Percentiles rank a stretch among this genome's conserved stretches.
phyloP scores from a whole-genome alignment of 2,797 vertebrate genomes.

The Gadopsis marmoratus region DNA sequence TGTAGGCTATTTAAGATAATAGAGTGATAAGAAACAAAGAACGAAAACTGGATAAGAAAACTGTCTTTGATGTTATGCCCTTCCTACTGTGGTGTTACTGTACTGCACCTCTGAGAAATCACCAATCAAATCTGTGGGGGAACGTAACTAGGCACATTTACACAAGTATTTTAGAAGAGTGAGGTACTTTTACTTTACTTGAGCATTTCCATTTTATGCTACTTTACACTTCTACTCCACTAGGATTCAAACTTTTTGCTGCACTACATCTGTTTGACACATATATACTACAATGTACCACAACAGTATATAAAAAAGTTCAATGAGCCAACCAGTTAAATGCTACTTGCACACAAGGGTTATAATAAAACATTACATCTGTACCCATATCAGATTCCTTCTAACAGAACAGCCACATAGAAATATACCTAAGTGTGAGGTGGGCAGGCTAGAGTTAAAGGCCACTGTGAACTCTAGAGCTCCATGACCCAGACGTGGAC shows the following conservation, averaged over 20 bases:
- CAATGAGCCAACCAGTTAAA: background rate
- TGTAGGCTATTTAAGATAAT: background rate
- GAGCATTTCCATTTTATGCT: background rate
- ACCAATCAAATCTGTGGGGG: background rate
- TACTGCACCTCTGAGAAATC: background rate
- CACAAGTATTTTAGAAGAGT: background rate
- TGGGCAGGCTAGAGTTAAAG: slow-evolving; percentile 50
- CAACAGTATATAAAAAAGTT: background rate
- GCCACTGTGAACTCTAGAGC: slow-evolving; percentile 50
- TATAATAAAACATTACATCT: background rate
- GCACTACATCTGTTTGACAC: background rate
- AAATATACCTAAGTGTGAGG: slow-evolving; percentile 9
- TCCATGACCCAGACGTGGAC: slow-evolving; percentile 71
- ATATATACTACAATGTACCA: background rate
- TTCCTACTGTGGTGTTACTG: background rate
- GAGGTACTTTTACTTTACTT: background rate
- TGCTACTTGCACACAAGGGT: background rate
- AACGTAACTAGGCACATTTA: background rate
- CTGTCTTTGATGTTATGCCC: background rate
- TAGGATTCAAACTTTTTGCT: background rate
- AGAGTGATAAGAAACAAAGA: background rate
- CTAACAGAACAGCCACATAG: background rate
- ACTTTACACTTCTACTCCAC: background rate
- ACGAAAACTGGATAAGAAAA: background rate
- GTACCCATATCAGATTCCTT: background rate